Evolutionary conservation across 2,797 vertebrate species (phyloP).

Genomic region (Podargus strigoides): DNA sequence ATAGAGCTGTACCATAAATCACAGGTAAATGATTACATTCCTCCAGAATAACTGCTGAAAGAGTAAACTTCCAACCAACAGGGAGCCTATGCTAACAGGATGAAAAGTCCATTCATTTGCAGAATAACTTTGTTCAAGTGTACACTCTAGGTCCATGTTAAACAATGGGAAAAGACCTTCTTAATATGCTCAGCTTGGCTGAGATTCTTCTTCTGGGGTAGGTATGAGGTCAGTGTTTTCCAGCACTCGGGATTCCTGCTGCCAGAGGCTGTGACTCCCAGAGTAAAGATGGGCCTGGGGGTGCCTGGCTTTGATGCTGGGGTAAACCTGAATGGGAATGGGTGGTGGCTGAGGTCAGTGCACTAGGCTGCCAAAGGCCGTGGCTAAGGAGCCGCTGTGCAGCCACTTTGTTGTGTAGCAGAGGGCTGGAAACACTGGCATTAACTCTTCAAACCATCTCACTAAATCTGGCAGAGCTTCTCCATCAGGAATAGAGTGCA

Average conservation of each 20-base stretch:
- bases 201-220: too few species aligned
- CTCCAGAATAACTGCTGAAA: neutral
- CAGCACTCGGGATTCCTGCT: neutral
- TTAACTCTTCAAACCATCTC: neutral
- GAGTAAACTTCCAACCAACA: neutral
- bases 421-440: neutral
- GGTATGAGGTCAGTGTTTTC: accelerated
- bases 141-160: accelerated
- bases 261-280: neutral
- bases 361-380: too few species aligned
- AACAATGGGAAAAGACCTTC: neutral
- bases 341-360: neutral
- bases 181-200: neutral
- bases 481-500: neutral
- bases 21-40: neutral
- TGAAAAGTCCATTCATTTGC: neutral
- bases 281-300: neutral
- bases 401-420: neutral
- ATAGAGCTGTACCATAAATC: neutral
- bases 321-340: accelerated
- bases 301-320: neutral
- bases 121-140: neutral
- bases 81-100: neutral
- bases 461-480: neutral
- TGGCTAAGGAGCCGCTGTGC: neutral